Evolutionary conservation across 2,888 invertebrate genomes (phyloP).

Genomic region (Parnassius orleans): DNA sequence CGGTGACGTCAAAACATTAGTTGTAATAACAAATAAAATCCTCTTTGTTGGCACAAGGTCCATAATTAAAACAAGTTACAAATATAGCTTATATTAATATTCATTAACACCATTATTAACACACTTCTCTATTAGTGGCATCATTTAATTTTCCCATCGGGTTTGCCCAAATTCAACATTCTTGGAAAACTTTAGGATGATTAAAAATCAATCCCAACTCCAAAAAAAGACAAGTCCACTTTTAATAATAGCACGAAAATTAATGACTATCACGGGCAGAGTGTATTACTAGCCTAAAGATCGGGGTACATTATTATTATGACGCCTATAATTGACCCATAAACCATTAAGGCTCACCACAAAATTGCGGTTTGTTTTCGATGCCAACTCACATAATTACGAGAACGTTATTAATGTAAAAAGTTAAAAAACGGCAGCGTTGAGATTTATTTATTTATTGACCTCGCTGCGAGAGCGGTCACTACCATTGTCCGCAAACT

Average conservation of each 20-base stretch:
- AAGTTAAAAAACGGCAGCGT: constrained; percentile 62
- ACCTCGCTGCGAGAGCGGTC: constrained; percentile 46
- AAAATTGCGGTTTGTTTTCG: constrained; percentile 73
- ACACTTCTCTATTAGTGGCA: not conserved
- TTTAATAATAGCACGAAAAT: constrained; percentile 38
- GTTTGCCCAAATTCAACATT: constrained; percentile 13
- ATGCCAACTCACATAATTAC: constrained; percentile 72
- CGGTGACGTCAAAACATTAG: too few relatives aligned
- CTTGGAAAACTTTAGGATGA: constrained; percentile 14
- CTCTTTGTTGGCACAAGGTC: too few relatives aligned
- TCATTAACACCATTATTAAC: not conserved
- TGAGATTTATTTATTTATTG: constrained; percentile 76
- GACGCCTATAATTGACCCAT: constrained; percentile 74
- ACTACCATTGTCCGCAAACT: constrained; percentile 42
- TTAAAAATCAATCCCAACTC: constrained; percentile 22
- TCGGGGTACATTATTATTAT: constrained; percentile 59
- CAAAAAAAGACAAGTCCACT: constrained; percentile 15
- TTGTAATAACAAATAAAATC: too few relatives aligned
- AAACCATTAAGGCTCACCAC: constrained; percentile 68
- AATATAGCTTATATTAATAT: too few relatives aligned
- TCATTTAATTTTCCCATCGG: not conserved
- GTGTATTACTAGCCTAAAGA: constrained; percentile 39
- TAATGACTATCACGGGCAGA: constrained; percentile 38
- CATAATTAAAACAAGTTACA: too few relatives aligned
- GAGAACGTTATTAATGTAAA: constrained; percentile 61